Conservation (phyloP, 2,888 invertebrate genomes). For the Drosophila borborema region DNA sequence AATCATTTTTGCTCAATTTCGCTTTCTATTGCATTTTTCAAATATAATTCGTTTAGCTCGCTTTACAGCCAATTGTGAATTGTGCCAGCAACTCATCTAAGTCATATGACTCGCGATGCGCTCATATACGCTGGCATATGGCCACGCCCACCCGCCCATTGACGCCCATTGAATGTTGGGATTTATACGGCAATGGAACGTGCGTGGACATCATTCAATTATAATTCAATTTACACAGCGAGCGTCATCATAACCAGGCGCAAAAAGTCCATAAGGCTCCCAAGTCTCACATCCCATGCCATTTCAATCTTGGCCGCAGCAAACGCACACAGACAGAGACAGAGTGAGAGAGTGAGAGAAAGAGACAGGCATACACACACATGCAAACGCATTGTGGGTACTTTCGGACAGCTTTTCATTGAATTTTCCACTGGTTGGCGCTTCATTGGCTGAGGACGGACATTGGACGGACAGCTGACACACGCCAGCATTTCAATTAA, state of each 20-base stretch:
- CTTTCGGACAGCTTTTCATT: conserved; percentile 49
- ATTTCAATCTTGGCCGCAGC: conserved; percentile 13
- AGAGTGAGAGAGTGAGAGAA: conserved; percentile 2
- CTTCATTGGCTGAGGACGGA: conserved; percentile 46
- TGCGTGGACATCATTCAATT: conserved; percentile 66
- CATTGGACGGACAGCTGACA: conserved; percentile 54
- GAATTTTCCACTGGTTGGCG: conserved; percentile 51
- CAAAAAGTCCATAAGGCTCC: conserved; percentile 15
- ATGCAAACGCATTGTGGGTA: conserved; percentile 28
- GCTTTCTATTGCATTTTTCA: conserved; percentile 3
- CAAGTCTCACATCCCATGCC: background rate
- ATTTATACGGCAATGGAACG: conserved; percentile 16
- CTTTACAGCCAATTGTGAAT: conserved; percentile 17
- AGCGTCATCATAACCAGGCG: conserved; percentile 37
- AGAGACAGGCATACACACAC: conserved; percentile 12
- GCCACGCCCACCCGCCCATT: conserved; percentile 5
- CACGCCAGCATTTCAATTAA: conserved; percentile 63
- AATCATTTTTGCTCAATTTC: background rate
- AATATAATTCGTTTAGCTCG: conserved; percentile 30
- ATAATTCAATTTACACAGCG: conserved; percentile 62
- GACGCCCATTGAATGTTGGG: background rate
- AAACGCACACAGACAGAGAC: conserved; percentile 9
- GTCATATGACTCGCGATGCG: conserved; percentile 21
- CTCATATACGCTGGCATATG: background rate
- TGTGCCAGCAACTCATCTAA: conserved; percentile 26